A percentile compares a stretch with the other conserved stretches of the same genome.
These are phyloP conservation scores for Chouioia cunea DNA, from an alignment of 2,888 invertebrate species.

Conservation along the genomic window DNA sequence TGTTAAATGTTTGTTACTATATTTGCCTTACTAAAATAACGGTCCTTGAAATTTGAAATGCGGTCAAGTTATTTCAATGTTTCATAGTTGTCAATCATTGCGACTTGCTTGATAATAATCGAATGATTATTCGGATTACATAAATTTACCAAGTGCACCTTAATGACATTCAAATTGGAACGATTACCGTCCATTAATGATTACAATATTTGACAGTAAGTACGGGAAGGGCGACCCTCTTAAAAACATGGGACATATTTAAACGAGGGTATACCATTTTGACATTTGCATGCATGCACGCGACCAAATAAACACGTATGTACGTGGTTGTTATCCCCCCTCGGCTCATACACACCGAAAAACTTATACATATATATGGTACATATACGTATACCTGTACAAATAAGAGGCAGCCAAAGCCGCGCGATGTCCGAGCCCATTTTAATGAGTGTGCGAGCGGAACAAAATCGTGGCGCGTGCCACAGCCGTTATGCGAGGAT, in stretches of 20 bases:
- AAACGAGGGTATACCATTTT: slow-evolving; percentile 27
- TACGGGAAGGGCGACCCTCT: slow-evolving; percentile 17
- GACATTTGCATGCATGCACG: slow-evolving; percentile 35
- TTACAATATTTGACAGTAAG: background rate
- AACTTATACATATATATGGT: too few relatives aligned
- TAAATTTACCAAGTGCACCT: background rate
- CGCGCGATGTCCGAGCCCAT: slow-evolving; percentile 15
- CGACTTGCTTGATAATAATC: too few relatives aligned
- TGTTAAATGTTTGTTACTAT: too few relatives aligned
- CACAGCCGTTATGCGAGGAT: slow-evolving; percentile 18
- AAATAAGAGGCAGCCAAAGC: background rate
- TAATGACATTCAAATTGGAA: slow-evolving; percentile 30
- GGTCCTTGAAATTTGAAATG: too few relatives aligned
- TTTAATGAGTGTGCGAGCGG: slow-evolving; percentile 26
- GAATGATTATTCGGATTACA: background rate
- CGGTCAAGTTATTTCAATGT: too few relatives aligned
- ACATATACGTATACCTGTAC: background rate
- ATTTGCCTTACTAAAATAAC: too few relatives aligned
- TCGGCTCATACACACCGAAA: background rate
- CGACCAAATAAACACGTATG: slow-evolving; percentile 42
- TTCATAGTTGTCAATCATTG: too few relatives aligned
- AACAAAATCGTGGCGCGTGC: slow-evolving; percentile 22
- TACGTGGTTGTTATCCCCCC: slow-evolving; percentile 12
- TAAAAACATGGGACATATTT: slow-evolving; percentile 29
- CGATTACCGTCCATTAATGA: slow-evolving; percentile 15